These are phyloP conservation scores for Eutolmus rufibarbis DNA, from an alignment of 2,888 invertebrate genomes.

Conservation along the genomic window DNA sequence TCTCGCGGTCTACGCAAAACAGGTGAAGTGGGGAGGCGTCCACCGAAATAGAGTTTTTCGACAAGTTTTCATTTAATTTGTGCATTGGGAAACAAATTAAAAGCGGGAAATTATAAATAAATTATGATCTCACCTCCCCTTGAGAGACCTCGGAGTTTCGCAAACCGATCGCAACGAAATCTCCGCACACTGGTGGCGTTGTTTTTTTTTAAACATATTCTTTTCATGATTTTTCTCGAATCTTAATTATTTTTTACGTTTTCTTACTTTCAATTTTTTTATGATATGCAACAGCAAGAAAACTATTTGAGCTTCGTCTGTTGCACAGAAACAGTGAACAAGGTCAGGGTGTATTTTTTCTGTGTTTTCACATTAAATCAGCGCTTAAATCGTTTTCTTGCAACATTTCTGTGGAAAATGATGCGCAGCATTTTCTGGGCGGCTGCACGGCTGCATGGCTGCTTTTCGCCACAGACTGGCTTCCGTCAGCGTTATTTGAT, in stretches of 20 bases:
- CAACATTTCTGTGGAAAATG: not conserved
- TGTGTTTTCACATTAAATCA: not conserved
- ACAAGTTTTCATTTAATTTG: not conserved
- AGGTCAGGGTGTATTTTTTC: not conserved
- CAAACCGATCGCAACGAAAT: not conserved
- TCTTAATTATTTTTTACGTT: not conserved
- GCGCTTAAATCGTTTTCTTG: not conserved
- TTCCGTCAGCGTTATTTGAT: not conserved
- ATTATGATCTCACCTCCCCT: conserved; percentile 36
- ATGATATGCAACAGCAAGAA: not conserved
- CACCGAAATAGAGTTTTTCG: not conserved
- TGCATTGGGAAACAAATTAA: conserved; percentile 3
- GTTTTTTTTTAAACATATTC: not conserved
- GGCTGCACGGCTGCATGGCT: not conserved
- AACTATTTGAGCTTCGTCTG: not conserved
- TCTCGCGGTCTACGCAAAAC: not conserved
- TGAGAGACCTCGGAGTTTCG: not conserved
- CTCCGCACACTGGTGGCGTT: not conserved
- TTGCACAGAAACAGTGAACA: not conserved
- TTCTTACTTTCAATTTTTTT: not conserved
- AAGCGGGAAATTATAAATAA: conserved; percentile 5
- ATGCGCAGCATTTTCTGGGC: not conserved
- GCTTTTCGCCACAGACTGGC: not conserved
- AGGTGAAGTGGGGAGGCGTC: not conserved
- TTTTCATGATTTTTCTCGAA: not conserved